These are phyloP conservation scores for Sebastes ruberrimus DNA, from an alignment of 2,797 vertebrate species.

Conservation along the genomic window DNA sequence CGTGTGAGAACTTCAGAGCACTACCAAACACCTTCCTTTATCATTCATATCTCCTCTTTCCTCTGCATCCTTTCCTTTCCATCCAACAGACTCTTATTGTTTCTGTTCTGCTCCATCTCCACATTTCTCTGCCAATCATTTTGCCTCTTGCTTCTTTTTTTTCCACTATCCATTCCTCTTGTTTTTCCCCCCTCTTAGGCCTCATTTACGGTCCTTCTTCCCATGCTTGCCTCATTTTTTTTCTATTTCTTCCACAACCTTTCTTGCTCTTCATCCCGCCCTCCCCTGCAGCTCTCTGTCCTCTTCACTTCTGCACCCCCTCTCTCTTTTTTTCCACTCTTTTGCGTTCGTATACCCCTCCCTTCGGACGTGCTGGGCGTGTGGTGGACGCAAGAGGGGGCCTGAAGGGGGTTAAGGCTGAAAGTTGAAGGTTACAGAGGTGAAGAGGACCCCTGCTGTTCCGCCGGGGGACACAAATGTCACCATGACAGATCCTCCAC, in stretches of 20 bases:
- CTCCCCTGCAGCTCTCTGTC: slow-evolving; percentile 38
- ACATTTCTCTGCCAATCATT: slow-evolving; percentile 48
- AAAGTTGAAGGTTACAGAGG: slow-evolving; percentile 87
- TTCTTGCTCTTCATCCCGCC: slow-evolving; percentile 15
- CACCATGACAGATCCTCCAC: slow-evolving; percentile 83
- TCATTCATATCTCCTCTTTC: slow-evolving; percentile 14
- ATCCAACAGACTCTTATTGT: not conserved
- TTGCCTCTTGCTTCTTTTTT: not conserved
- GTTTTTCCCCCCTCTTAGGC: not conserved
- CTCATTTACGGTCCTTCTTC: slow-evolving; percentile 6
- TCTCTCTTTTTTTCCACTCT: slow-evolving; percentile 27
- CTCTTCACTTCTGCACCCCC: slow-evolving; percentile 22
- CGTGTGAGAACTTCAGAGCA: slow-evolving; percentile 26
- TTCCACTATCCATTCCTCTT: not conserved
- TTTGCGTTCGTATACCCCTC: slow-evolving; percentile 31
- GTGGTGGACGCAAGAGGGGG: slow-evolving; percentile 76
- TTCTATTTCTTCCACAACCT: slow-evolving; percentile 13
- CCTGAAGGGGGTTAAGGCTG: slow-evolving; percentile 82
- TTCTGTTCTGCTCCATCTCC: slow-evolving; percentile 26
- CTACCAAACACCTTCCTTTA: slow-evolving; percentile 29
- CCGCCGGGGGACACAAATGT: slow-evolving; percentile 84
- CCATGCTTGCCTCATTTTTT: slow-evolving; percentile 3
- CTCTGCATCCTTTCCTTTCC: slow-evolving; percentile 5
- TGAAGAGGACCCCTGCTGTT: slow-evolving; percentile 84
- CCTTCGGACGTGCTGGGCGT: slow-evolving; percentile 53